Conservation (phyloP, 2,113 vertebrate genomes). For the Cyanoramphus novaezelandiae region DNA sequence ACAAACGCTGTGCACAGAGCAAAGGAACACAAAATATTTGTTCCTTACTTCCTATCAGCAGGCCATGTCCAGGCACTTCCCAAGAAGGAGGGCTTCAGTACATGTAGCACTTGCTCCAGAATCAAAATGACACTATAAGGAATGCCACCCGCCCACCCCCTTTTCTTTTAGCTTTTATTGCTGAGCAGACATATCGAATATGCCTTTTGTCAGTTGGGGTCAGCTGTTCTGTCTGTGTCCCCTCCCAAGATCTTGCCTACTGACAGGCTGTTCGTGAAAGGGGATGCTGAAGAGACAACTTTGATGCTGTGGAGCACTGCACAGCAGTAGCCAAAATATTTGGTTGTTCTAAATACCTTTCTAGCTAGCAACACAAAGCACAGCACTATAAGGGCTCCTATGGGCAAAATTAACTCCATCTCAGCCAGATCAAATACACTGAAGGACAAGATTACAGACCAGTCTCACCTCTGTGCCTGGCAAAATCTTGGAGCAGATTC, state of each 20-base stretch:
- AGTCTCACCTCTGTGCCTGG: no score
- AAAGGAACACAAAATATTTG: not conserved
- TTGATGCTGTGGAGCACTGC: not conserved
- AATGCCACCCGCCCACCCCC: fast-evolving
- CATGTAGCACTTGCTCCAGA: not conserved
- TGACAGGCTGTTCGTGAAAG: fast-evolving
- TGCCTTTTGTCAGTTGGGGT: not conserved
- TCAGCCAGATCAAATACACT: not conserved
- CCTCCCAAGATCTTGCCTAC: not conserved
- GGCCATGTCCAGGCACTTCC: not conserved
- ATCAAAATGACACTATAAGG: fast-evolving
- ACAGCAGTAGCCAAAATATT: not conserved
- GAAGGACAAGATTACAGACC: not conserved
- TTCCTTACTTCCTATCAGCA: not conserved
- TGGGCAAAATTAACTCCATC: not conserved
- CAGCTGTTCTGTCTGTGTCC: not conserved
- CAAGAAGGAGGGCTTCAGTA: fast-evolving
- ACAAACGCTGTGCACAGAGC: not conserved
- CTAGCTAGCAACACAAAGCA: not conserved
- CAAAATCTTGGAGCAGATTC: no score
- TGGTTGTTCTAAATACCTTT: not conserved
- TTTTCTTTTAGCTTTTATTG: not conserved
- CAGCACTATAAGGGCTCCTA: not conserved
- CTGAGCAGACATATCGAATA: not conserved
- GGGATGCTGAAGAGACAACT: not conserved